Percentiles rank a stretch among this genome's conserved stretches.
phyloP scores from a whole-genome alignment of 2,888 invertebrate species.

The Meiosimyza platycephala region DNA sequence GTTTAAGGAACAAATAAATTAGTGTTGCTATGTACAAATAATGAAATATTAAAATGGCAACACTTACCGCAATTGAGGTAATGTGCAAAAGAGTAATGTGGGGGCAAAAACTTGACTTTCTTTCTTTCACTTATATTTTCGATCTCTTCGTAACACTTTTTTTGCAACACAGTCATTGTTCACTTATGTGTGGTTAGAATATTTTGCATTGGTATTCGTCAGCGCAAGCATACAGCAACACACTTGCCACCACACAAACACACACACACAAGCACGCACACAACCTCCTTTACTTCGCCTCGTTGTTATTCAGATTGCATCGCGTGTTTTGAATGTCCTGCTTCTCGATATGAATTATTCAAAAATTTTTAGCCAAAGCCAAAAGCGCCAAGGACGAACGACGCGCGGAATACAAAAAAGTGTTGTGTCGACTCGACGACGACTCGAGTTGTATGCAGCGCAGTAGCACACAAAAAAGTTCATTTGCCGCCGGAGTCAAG shows the following conservation, averaged over 20 bases:
- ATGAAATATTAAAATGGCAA: not conserved
- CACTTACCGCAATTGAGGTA: not conserved
- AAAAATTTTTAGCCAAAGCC: slow-evolving; percentile 56
- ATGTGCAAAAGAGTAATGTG: too few species aligned
- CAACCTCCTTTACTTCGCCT: slow-evolving; percentile 37
- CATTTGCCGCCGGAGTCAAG: slow-evolving; percentile 19
- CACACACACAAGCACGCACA: slow-evolving; percentile 22
- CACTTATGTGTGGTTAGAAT: slow-evolving; percentile 1
- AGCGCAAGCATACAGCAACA: not conserved
- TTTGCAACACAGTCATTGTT: too few species aligned
- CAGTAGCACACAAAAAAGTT: slow-evolving; percentile 15
- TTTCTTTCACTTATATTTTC: too few species aligned
- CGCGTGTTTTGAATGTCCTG: slow-evolving; percentile 67
- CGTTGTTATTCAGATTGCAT: slow-evolving; percentile 66
- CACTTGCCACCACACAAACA: slow-evolving; percentile 25
- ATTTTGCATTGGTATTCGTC: not conserved
- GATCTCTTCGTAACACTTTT: too few species aligned
- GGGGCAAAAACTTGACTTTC: too few species aligned
- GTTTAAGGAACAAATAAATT: too few species aligned
- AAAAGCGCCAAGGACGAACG: slow-evolving; percentile 63
- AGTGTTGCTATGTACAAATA: too few species aligned
- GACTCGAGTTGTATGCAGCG: slow-evolving; percentile 40
- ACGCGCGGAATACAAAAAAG: slow-evolving; percentile 62
- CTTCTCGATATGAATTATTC: slow-evolving; percentile 67
- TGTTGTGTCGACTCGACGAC: not conserved